Conservation (phyloP, 2,797 vertebrate genomes). For the Potorous gilbertii region DNA sequence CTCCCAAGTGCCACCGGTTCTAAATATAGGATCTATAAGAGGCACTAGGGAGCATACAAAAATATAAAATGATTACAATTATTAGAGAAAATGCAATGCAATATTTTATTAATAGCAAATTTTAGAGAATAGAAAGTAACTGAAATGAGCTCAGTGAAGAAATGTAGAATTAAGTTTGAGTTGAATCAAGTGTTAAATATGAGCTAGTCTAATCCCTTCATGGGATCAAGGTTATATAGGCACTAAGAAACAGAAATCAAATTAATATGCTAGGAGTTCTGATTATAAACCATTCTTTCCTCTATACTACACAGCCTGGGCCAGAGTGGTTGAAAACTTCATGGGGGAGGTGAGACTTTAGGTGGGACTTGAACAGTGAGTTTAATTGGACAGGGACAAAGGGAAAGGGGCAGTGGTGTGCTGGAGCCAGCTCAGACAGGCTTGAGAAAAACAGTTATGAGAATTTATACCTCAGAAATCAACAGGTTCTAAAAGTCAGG, state of each 20-base stretch:
- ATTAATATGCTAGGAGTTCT: not conserved
- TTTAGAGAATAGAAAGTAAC: not conserved
- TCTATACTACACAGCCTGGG: not conserved
- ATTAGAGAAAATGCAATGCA: not conserved
- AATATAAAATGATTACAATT: not conserved
- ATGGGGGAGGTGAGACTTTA: not conserved
- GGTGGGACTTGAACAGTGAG: not conserved
- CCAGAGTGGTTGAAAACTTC: not conserved
- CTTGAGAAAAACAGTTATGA: not conserved
- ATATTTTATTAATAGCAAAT: not conserved
- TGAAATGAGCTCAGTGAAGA: not conserved
- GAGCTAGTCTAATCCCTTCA: not conserved
- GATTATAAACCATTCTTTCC: not conserved
- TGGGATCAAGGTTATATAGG: not conserved
- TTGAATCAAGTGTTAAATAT: not conserved
- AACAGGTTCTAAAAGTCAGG: not conserved
- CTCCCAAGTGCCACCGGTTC: not conserved
- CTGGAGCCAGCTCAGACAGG: not conserved
- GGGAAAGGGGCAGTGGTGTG: not conserved
- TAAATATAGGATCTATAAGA: not conserved
- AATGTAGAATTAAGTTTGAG: not conserved
- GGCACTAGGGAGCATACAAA: not conserved
- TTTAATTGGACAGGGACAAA: not conserved
- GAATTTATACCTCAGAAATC: not conserved
- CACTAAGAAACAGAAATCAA: not conserved